These are phyloP conservation scores for Pangasianodon gigas DNA, from an alignment of 2,113 vertebrate genomes.

Conservation along the genomic window DNA sequence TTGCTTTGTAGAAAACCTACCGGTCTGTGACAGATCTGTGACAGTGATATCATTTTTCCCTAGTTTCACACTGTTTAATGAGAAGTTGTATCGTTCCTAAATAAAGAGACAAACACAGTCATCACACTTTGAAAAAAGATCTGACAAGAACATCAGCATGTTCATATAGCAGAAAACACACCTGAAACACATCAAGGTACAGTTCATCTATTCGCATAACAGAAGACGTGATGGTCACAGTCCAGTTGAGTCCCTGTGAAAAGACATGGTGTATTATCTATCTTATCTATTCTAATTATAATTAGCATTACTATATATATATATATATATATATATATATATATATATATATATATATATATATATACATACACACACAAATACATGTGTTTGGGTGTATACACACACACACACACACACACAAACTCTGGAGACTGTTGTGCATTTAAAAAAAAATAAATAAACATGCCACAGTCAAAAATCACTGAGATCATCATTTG, in stretches of 20 bases:
- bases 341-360: too few species aligned
- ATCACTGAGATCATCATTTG: too few species aligned
- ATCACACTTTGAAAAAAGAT: background rate
- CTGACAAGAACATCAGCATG: background rate
- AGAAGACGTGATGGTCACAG: conserved; percentile 54
- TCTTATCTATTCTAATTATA: too few species aligned
- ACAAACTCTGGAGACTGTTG: too few species aligned
- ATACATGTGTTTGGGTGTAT: too few species aligned
- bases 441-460: too few species aligned
- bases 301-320: too few species aligned
- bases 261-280: background rate
- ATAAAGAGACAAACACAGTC: background rate
- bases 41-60: conserved; percentile 57
- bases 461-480: too few species aligned
- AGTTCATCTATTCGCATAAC: conserved; percentile 43
- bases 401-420: too few species aligned
- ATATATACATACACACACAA: too few species aligned
- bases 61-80: conserved; percentile 53
- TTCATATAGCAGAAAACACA: conserved; percentile 41
- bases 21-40: conserved; percentile 64
- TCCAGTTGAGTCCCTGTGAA: conserved; percentile 64
- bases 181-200: conserved; percentile 60
- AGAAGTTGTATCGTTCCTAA: conserved; percentile 68
- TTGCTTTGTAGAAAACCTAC: conserved; percentile 52
- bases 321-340: too few species aligned